These are phyloP conservation scores for Carassius gibelio DNA, from an alignment of 2,113 vertebrate species.

Conservation along the genomic window DNA sequence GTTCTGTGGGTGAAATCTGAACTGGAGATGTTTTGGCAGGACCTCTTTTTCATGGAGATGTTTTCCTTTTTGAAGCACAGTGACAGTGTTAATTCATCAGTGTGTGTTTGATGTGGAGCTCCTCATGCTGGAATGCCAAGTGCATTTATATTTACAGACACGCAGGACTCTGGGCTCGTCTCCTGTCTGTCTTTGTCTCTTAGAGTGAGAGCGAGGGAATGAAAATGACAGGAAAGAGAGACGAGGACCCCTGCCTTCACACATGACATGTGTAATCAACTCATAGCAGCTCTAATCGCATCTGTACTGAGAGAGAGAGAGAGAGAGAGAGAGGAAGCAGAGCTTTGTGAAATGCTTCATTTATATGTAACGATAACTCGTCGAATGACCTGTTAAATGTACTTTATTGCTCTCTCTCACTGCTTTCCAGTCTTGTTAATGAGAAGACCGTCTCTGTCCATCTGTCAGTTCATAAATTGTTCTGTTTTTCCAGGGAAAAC, in stretches of 20 bases:
- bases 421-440: neutral
- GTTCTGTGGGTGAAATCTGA: neutral
- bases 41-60: neutral
- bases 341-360: neutral
- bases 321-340: neutral
- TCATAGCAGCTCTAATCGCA: neutral
- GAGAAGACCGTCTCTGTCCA: neutral
- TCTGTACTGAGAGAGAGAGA: neutral
- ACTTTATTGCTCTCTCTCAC: neutral
- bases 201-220: neutral
- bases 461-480: neutral
- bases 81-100: neutral
- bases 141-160: neutral
- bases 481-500: neutral
- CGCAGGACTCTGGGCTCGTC: neutral
- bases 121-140: neutral
- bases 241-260: neutral
- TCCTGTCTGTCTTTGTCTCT: neutral
- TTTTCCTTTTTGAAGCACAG: neutral
- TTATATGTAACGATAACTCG: neutral
- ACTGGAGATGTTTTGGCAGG: neutral
- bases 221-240: conserved; percentile 31
- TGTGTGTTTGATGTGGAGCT: neutral
- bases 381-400: neutral
- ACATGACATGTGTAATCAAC: conserved; percentile 31